Percentiles rank a stretch among this genome's conserved stretches.
phyloP scores from a whole-genome alignment of 53 echinoderm and acorn worm genomes.

The Antedon mediterranea region DNA sequence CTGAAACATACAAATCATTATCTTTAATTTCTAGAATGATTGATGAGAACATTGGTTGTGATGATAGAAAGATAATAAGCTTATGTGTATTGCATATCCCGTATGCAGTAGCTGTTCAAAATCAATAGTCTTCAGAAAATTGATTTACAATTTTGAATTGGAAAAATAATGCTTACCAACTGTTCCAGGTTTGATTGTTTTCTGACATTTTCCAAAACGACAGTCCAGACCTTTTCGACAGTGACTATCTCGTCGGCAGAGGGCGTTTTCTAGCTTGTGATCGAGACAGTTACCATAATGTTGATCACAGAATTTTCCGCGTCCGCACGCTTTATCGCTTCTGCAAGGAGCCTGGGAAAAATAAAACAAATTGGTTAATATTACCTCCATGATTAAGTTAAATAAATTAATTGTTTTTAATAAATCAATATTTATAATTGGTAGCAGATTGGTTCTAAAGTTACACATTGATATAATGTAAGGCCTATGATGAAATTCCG shows the following conservation, averaged over 20 bases:
- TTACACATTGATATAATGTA: no score
- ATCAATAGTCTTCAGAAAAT: no score
- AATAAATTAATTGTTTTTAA: not conserved
- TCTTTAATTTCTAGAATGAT: no score
- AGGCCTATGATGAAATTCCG: no score
- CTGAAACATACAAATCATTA: no score
- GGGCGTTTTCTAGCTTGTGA: slow-evolving; percentile 43
- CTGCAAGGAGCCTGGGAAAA: slow-evolving; percentile 34
- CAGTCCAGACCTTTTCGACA: slow-evolving; percentile 73
- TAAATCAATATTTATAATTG: no score
- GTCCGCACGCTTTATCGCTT: slow-evolving; percentile 69
- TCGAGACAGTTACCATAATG: slow-evolving; percentile 76
- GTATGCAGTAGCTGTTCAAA: no score
- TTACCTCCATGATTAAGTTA: not conserved
- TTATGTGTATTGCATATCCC: no score
- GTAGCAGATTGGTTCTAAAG: no score
- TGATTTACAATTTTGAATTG: no score
- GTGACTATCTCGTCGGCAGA: slow-evolving; percentile 80
- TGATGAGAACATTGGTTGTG: no score
- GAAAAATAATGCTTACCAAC: slow-evolving; percentile 48
- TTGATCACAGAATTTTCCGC: slow-evolving; percentile 67
- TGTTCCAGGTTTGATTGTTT: slow-evolving; percentile 29
- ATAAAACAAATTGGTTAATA: not conserved
- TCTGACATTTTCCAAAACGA: slow-evolving; percentile 68
- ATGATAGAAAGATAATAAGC: no score